A percentile compares a stretch with the other conserved stretches of the same genome.
phyloP scores from a whole-genome alignment of 2,888 invertebrate species.

The Crossocerus cetratus region DNA sequence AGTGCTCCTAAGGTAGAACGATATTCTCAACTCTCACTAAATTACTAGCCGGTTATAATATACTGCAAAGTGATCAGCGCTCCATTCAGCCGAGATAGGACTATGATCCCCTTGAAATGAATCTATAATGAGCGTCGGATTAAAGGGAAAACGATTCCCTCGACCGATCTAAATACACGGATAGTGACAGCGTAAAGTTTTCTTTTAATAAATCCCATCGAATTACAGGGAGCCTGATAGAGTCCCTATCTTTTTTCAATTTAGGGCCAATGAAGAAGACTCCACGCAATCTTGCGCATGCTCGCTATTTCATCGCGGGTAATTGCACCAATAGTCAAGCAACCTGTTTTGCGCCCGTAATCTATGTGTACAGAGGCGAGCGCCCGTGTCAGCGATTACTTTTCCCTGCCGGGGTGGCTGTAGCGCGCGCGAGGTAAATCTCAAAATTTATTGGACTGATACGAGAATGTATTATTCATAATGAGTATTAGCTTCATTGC shows the following conservation, averaged over 20 bases:
- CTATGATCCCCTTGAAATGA: no score
- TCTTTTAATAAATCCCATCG: slow-evolving; percentile 17
- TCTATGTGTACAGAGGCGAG: slow-evolving; percentile 13
- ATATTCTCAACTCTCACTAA: no score
- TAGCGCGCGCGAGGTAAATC: slow-evolving; percentile 9
- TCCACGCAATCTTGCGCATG: no score
- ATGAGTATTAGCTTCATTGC: slow-evolving; percentile 20
- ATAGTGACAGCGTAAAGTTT: slow-evolving; percentile 14
- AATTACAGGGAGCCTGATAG: slow-evolving; percentile 25
- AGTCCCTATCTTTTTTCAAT: slow-evolving; percentile 32
- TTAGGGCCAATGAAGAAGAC: slow-evolving; percentile 8
- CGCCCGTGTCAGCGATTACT: slow-evolving; percentile 1
- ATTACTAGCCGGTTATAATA: no score
- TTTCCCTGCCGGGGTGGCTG: slow-evolving; percentile 7
- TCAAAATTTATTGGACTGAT: slow-evolving; percentile 25
- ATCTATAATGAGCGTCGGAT: no score
- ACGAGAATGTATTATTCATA: slow-evolving; percentile 16
- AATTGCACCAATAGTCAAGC: slow-evolving; percentile 33
- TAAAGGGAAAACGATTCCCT: no score
- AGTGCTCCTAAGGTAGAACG: no score
- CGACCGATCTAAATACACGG: no score
- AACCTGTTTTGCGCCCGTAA: slow-evolving; percentile 39
- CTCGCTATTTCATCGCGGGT: slow-evolving; percentile 10
- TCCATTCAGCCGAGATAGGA: no score
- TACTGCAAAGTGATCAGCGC: no score